These are phyloP conservation scores for Archocentrus centrarchus DNA, from an alignment of 2,113 vertebrate species.

Conservation along the genomic window DNA sequence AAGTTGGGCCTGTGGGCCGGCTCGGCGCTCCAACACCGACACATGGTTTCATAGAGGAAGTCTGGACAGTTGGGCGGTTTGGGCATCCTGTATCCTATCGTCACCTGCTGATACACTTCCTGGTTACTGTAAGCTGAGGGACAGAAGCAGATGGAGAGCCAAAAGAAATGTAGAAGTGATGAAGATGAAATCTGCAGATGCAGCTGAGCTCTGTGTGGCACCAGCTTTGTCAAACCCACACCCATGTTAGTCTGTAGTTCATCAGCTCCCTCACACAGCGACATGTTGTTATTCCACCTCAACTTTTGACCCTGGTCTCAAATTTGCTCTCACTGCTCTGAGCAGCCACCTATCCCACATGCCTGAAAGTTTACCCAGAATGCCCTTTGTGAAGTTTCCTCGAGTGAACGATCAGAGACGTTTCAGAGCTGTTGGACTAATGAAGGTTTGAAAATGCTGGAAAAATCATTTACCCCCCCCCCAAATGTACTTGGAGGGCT, in stretches of 20 bases:
- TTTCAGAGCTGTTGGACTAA: too few relatives aligned
- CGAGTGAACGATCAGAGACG: too few relatives aligned
- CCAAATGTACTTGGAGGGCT: not conserved
- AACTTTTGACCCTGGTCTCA: too few relatives aligned
- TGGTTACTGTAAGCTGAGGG: slow-evolving; percentile 73
- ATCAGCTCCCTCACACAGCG: not conserved
- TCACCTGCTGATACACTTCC: slow-evolving; percentile 72
- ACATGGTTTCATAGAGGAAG: slow-evolving; percentile 76
- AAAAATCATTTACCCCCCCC: not conserved
- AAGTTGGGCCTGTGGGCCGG: slow-evolving; percentile 76
- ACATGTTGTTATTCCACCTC: not conserved
- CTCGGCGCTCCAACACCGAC: slow-evolving; percentile 75
- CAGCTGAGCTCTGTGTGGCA: not conserved
- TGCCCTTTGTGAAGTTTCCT: not conserved
- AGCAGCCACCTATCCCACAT: too few relatives aligned
- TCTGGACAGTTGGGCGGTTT: slow-evolving; percentile 71
- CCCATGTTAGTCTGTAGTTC: not conserved
- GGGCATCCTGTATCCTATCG: slow-evolving; percentile 78
- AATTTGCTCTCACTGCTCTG: not conserved
- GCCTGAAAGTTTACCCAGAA: not conserved
- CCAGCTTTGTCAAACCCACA: not conserved
- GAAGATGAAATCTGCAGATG: not conserved
- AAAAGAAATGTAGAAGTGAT: not conserved
- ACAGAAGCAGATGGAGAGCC: not conserved
- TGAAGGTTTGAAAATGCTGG: too few relatives aligned